Percentiles rank a stretch among this genome's conserved stretches.
Conservation (phyloP, 2,797 vertebrate species). For the Periophthalmus magnuspinnatus region DNA sequence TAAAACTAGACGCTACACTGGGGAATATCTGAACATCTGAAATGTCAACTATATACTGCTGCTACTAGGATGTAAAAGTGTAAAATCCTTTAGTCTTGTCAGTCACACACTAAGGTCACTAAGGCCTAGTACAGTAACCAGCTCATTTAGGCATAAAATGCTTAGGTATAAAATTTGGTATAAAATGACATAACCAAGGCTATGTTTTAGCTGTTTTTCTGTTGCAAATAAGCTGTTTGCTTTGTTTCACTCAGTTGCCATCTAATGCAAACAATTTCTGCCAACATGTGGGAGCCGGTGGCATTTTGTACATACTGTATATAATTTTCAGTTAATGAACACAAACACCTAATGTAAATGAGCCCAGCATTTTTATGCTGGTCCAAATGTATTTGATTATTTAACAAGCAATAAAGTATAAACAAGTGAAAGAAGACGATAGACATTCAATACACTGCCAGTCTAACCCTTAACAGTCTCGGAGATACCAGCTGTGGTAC, state of each 20-base stretch:
- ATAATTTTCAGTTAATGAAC: neutral
- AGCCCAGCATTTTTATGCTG: neutral
- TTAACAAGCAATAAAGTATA: neutral
- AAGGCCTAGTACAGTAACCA: neutral
- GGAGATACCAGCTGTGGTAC: slow-evolving; percentile 3
- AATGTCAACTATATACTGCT: neutral
- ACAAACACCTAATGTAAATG: neutral
- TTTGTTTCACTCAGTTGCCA: neutral
- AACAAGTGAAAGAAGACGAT: neutral
- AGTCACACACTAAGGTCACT: too few relatives aligned
- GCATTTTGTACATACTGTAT: neutral
- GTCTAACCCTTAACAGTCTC: slow-evolving; percentile 27
- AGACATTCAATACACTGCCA: neutral
- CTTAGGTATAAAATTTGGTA: too few relatives aligned
- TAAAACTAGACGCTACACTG: neutral
- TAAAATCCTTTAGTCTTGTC: neutral
- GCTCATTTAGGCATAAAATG: neutral
- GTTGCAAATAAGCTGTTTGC: too few relatives aligned
- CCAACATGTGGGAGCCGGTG: neutral
- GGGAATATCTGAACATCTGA: neutral
- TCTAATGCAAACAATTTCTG: neutral
- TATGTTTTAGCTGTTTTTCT: neutral
- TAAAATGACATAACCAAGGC: neutral
- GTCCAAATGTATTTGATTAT: neutral
- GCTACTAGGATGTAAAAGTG: neutral